Evolutionary conservation across 1,140 invertebrate species (phyloP), one percentile per base, ranked within the genome.

Genomic region (Lordiphosa collinella): DNA sequence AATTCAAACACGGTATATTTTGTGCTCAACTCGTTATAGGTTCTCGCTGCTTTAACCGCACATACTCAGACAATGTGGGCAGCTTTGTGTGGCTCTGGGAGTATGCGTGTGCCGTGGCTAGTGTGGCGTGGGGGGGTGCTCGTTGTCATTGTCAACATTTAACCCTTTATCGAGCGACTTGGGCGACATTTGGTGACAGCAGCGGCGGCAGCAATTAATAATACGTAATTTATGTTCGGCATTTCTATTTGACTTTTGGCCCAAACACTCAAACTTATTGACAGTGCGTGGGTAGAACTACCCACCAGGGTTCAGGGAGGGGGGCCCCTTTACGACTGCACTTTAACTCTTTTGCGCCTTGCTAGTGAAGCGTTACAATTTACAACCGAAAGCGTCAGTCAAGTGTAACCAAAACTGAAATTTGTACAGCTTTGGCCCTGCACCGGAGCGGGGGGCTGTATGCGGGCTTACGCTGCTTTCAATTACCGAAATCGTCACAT

Each of bases 161-260:
- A 76, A 76, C 76, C 78, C 76, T 76, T 68, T 54, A 69, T 56
- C 31, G 54, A 58, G 51, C 74, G 71, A 43, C 37, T 18, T 67
- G 63, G 46, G 63, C 46, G 43, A 68, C 55, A 44, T 37, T 35
- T 52, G 64, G 54, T 50, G 61, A 61, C 56, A 47, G 62, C 76
- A 44, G 35, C 41, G 50, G 46, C 68, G 59, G 59, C 64, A 22
- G 78, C 76, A 82, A 82, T 84, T 82, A 84, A 82, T 84, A 84
- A 82, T 84, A 72, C 72, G 67, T 82, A 82, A 82, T 82, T 84
- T 82, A 82, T 82, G 78, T 55, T 76, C 52, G 54, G 66, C 76
- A 80, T 80, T 80, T 73, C 38, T 59, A 76, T 76, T 84, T 82
- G 78, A 72, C 76, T 80, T 70, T 71, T 49, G 54, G 66, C 71